Evolutionary conservation across 2,113 vertebrate species (phyloP).

Genomic region (Amblyopsis rosae): DNA sequence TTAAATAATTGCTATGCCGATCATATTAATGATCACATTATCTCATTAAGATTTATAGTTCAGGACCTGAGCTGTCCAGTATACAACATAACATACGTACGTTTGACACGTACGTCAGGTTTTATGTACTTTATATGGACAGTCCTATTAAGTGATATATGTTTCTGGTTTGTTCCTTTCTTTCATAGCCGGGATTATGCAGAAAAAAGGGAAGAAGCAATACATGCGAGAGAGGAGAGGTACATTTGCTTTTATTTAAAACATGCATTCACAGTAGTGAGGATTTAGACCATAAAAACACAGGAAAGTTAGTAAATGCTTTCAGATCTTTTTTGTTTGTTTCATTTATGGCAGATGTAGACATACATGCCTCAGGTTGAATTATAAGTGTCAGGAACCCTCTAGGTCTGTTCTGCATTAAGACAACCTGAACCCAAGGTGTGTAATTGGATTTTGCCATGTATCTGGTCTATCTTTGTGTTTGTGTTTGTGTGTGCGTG

Average conservation of each 20-base stretch:
- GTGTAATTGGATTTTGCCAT: constrained; percentile 66
- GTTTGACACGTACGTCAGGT: not conserved
- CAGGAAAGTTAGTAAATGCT: constrained; percentile 16
- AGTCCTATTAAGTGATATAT: not conserved
- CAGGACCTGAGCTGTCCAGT: no score
- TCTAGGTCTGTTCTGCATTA: constrained; percentile 50
- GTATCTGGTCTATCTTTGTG: constrained; percentile 26
- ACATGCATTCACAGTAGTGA: constrained; percentile 4
- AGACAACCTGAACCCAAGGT: constrained; percentile 53
- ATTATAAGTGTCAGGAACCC: constrained; percentile 46
- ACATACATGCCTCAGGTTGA: constrained; percentile 33
- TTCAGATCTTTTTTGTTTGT: constrained; percentile 24
- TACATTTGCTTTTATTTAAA: constrained; percentile 63
- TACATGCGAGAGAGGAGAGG: constrained; percentile 94
- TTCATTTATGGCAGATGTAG: constrained; percentile 58
- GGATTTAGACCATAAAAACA: constrained; percentile 11
- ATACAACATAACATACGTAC: not conserved
- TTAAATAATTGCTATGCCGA: no score
- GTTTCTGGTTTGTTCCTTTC: not conserved
- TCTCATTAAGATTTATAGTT: not conserved
- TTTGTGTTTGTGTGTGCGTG: not conserved
- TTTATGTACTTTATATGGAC: not conserved
- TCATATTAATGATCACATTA: not conserved
- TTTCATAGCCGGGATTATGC: constrained; percentile 84
- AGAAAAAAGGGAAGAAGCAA: constrained; percentile 90